Evolutionary conservation across 2,113 vertebrate species (phyloP), one percentile per base, ranked within the genome.

Genomic region (Columbina picui): DNA sequence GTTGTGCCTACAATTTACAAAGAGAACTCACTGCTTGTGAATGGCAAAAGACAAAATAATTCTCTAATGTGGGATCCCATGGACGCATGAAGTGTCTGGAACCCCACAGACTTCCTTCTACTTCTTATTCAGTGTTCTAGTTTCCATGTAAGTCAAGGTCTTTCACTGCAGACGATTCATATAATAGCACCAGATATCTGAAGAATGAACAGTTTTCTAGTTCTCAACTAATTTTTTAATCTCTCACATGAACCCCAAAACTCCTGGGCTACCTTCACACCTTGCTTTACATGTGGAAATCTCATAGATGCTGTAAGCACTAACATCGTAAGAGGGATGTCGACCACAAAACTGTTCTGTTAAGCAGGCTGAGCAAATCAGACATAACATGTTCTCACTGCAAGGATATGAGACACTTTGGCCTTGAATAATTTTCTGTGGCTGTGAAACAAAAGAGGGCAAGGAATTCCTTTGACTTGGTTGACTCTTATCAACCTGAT

Each of bases 281-380:
- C 14, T 69, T 64, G 13, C 9, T 90, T 85, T 63, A 25, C 7
- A 1, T 19, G 6, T 26, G 52, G 71, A 84, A 79, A 45, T 65
- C 20, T 86, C 67, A 36, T 9, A 57, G 59, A 15, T 36, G 9
- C 8, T 32, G 6, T 26, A 52, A 75, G 34, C 5, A 57, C 8
- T 75, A 64, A 53, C 0, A 0, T 17, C 6, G 4, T 29, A 39
- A 69, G 6, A 7, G 19, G 9, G 4, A 25, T 41, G 32, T 27
- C 12, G 32, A 70, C 32, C 11, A 67, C 29, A 65, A 77, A 69
- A 50, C 8, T 53, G 21, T 59, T 0, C 0, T 53, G 10, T 68
- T 69, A 77, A 67, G 39, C 12, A 47, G 23, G 4, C 30, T 63
- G 25, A 55, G 36, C 17, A 80, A 49, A 77, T 23, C 32, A 63